A percentile compares a stretch with the other conserved stretches of the same genome.
These are phyloP conservation scores for Hormaphis cornu DNA, from an alignment of 1,140 invertebrate genomes.

Conservation along the genomic window DNA sequence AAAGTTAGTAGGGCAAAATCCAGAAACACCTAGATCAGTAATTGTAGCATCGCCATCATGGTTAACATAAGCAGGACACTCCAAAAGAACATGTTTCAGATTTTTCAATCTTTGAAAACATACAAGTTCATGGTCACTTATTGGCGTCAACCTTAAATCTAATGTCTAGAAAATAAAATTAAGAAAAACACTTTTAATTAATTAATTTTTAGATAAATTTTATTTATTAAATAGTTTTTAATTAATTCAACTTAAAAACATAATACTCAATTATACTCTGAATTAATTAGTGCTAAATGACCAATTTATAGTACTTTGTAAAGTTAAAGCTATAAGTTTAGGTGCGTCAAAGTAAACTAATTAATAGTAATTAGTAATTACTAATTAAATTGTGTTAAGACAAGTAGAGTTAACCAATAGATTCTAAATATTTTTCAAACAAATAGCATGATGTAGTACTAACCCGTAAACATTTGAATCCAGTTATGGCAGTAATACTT, in stretches of 20 bases:
- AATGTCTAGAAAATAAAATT: constrained; percentile 45
- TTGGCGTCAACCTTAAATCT: constrained; percentile 54
- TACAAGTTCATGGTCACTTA: constrained; percentile 58
- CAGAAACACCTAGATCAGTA: constrained; percentile 11
- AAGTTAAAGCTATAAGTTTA: no score
- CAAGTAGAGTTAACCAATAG: no score
- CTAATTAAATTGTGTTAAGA: no score
- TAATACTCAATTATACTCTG: no score
- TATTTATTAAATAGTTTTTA: no score
- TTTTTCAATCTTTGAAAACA: constrained; percentile 28
- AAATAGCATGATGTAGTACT: constrained; percentile 28
- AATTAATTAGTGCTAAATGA: no score
- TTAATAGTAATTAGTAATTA: no score
- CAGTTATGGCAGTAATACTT: constrained; percentile 59
- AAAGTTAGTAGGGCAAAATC: not conserved
- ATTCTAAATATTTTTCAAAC: no score
- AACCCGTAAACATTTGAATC: constrained; percentile 56
- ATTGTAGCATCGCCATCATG: constrained; percentile 14
- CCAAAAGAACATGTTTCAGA: constrained; percentile 11
- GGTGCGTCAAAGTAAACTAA: no score
- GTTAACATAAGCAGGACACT: not conserved
- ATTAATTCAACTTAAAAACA: no score
- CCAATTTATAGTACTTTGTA: no score
- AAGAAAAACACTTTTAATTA: not conserved
- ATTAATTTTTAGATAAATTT: no score